Percentiles rank a stretch among this genome's conserved stretches.
Evolutionary conservation across 2,888 invertebrate genomes (phyloP).

Genomic region (Nephrotoma flavescens): DNA sequence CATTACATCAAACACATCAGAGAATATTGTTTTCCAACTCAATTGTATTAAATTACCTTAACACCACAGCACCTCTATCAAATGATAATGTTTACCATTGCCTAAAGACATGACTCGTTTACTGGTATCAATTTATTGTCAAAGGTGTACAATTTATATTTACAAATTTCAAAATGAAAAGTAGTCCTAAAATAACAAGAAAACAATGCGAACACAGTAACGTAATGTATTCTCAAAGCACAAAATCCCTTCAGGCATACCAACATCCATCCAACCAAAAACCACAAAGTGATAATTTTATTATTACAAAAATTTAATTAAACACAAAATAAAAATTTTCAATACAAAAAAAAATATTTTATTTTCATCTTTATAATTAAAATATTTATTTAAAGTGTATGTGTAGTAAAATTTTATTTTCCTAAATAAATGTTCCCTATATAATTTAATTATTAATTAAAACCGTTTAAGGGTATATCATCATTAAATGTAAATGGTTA

Average conservation of each 20-base stretch:
- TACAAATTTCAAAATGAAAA: background rate
- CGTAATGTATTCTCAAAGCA: background rate
- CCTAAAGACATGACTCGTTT: background rate
- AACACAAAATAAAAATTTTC: background rate
- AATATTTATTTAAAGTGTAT: background rate
- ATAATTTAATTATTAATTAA: background rate
- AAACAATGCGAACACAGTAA: background rate
- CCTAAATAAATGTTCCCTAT: background rate
- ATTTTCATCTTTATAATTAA: background rate
- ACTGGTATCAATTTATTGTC: background rate
- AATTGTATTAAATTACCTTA: no score
- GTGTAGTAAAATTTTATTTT: background rate
- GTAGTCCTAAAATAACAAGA: background rate
- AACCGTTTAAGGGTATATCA: background rate
- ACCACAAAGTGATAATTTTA: background rate
- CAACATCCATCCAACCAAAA: background rate
- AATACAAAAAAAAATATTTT: background rate
- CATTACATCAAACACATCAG: no score
- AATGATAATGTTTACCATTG: no score
- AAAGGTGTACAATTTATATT: background rate
- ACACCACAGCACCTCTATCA: no score
- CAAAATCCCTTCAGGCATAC: background rate
- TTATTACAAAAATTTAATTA: background rate
- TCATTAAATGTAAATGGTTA: background rate
- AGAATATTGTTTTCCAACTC: no score